phyloP scores from a whole-genome alignment of 37 sponge, comb jelly and placozoan species.

The Aplysina aerophoba region DNA sequence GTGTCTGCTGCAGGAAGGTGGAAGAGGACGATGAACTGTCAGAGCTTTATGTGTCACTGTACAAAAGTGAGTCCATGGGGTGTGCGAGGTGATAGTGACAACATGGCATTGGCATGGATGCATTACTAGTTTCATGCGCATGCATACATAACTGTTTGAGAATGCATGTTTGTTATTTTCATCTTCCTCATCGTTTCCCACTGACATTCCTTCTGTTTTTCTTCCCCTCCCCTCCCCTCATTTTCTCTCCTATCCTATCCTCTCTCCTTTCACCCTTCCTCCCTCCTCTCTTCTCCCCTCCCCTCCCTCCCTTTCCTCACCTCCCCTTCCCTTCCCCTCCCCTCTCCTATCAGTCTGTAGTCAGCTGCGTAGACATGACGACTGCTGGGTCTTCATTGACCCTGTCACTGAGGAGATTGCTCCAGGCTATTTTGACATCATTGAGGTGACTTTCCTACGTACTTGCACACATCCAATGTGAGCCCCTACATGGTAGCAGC shows the following conservation, averaged over 20 bases:
- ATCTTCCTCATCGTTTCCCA: too few species aligned
- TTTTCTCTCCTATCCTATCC: too few species aligned
- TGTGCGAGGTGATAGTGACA: neutral
- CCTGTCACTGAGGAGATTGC: slow-evolving; percentile 91
- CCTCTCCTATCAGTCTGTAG: slow-evolving; percentile 40
- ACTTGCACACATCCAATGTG: too few species aligned
- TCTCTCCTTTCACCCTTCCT: neutral
- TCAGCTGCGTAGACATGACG: slow-evolving; percentile 67
- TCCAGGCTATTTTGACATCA: slow-evolving; percentile 84
- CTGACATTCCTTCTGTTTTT: too few species aligned
- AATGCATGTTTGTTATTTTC: neutral
- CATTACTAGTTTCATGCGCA: too few species aligned
- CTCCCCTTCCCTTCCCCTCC: too few species aligned
- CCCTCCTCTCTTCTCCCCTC: neutral
- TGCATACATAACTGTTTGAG: neutral
- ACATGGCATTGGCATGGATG: too few species aligned
- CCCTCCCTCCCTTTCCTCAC: too few species aligned
- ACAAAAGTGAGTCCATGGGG: slow-evolving; percentile 49
- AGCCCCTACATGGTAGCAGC: too few species aligned
- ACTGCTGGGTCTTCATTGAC: slow-evolving; percentile 85
- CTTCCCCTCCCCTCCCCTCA: too few species aligned
- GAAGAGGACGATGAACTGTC: slow-evolving; percentile 56
- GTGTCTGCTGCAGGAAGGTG: slow-evolving; percentile 16
- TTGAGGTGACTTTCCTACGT: slow-evolving; percentile 41
- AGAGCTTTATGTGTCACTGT: slow-evolving; percentile 72